Evolutionary conservation across 2,113 vertebrate species (phyloP), one percentile per base, ranked within the genome.

Genomic region (Pangasianodon gigas): DNA sequence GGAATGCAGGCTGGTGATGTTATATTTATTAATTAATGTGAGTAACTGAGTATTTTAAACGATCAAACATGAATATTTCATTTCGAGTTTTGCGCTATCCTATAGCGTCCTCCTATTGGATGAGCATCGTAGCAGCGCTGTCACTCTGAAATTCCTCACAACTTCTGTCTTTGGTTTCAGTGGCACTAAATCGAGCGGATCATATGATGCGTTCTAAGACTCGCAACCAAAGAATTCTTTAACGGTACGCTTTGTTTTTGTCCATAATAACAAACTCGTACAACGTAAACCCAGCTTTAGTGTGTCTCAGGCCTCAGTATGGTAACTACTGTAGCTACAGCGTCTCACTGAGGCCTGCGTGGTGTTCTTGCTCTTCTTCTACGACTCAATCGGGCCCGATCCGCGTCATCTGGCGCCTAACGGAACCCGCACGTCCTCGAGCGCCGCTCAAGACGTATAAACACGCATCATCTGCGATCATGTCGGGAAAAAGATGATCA

Each of bases 401-500:
- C 85, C 26, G 51, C 52, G 51, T 41, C 69, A 54, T 56, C 67
- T 8, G 62, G 24, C 29, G 18, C 58, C 24, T 48, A n/a, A 41
- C 24, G 46, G 65, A 65, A 52, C 85, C 85, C 6, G 65, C 62
- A 52, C 29, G 26, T 69, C 65, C 79, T 69, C 84, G 58, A 19
- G 86, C 54, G 32, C 8, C 6, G 54, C 81, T 41, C 52, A 1
- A 41, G n/a, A 24, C 52, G 32, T 21, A 11, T 51, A 16, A 88
- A 87, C 81, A 51, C 58, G 58, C 58, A 19, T 37, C 37, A 69
- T 83, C 46, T 19, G 11, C 26, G 54, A 87, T 67, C 32, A n/a
- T 52, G 81, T 84, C 56, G 26, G 75, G 75, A 51, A 54, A 90
- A 24, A 69, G 67, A 4, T 41, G 58, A 77, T 62, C 69, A n/a